Percentiles rank a stretch among this genome's conserved stretches.
phyloP scores from a whole-genome alignment of 92 coral and sea anemone species.

The Chrysogorgia sp. region DNA sequence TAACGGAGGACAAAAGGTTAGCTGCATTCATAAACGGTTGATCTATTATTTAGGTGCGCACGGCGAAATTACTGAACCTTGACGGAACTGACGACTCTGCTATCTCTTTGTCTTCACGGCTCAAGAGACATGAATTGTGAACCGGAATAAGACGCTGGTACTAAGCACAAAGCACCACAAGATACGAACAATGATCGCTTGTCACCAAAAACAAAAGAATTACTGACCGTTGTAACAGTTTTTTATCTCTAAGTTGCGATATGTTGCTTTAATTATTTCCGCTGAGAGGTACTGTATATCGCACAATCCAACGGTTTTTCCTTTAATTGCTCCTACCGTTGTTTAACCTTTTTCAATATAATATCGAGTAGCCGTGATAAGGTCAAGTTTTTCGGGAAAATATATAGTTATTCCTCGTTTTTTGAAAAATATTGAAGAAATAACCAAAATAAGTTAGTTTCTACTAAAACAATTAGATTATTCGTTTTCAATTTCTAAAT shows the following conservation, averaged over 20 bases:
- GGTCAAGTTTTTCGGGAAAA: too few relatives aligned
- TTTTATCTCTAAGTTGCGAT: background rate
- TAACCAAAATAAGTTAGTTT: too few relatives aligned
- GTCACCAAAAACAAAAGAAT: background rate
- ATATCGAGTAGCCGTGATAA: too few relatives aligned
- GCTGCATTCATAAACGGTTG: conserved; percentile 7
- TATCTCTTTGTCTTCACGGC: conserved; percentile 29
- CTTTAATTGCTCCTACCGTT: too few relatives aligned
- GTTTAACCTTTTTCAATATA: too few relatives aligned
- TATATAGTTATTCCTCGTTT: too few relatives aligned
- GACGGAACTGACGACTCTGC: conserved; percentile 12
- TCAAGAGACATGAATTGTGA: conserved; percentile 24
- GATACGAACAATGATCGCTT: conserved; percentile 4
- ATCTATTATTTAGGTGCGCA: conserved; percentile 42
- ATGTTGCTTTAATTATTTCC: too few relatives aligned
- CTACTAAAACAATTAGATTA: too few relatives aligned
- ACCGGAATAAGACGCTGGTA: conserved; percentile 28
- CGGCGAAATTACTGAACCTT: background rate
- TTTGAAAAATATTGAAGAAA: too few relatives aligned
- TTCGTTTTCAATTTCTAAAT: too few relatives aligned
- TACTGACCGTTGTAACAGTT: background rate
- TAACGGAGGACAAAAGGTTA: conserved; percentile 8
- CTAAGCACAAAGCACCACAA: background rate
- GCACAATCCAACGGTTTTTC: too few relatives aligned
- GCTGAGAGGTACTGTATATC: too few relatives aligned